Evolutionary conservation across 1,140 invertebrate genomes (phyloP).

Genomic region (Drosophila serrata): DNA sequence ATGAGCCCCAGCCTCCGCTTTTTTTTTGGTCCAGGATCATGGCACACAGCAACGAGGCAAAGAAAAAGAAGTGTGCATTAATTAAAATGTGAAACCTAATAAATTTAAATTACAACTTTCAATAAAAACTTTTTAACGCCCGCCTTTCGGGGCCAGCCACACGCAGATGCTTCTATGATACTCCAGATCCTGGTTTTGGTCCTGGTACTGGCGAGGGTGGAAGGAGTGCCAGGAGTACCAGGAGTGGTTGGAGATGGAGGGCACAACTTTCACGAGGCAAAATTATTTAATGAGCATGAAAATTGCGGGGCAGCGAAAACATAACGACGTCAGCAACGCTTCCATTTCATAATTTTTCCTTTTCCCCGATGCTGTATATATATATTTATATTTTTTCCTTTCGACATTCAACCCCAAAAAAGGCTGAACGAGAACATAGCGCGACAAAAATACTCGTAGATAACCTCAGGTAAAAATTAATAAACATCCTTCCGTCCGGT

Average conservation of each 20-base stretch:
- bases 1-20: not conserved
- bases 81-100: slow-evolving; percentile 84
- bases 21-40: slow-evolving; percentile 1
- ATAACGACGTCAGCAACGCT: slow-evolving; percentile 49
- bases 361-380: not conserved
- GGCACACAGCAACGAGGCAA: slow-evolving; percentile 27
- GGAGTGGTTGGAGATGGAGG: not conserved
- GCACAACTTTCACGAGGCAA: slow-evolving; percentile 66
- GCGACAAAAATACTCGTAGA: slow-evolving; percentile 76
- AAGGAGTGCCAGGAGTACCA: not conserved
- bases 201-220: not conserved
- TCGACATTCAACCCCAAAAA: slow-evolving; percentile 52
- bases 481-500: slow-evolving; percentile 63
- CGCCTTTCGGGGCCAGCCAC: slow-evolving; percentile 36
- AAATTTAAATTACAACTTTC: slow-evolving; percentile 83
- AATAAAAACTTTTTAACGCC: slow-evolving; percentile 78
- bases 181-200: not conserved
- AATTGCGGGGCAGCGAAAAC: slow-evolving; percentile 63
- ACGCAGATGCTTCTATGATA: slow-evolving; percentile 43
- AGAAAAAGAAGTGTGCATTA: slow-evolving; percentile 68
- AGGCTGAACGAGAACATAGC: slow-evolving; percentile 64
- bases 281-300: slow-evolving; percentile 84
- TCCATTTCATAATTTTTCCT: slow-evolving; percentile 42
- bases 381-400: not conserved
- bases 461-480: slow-evolving; percentile 84